These are phyloP conservation scores for Picathartes gymnocephalus DNA, from an alignment of 2,113 vertebrate species.

Conservation along the genomic window DNA sequence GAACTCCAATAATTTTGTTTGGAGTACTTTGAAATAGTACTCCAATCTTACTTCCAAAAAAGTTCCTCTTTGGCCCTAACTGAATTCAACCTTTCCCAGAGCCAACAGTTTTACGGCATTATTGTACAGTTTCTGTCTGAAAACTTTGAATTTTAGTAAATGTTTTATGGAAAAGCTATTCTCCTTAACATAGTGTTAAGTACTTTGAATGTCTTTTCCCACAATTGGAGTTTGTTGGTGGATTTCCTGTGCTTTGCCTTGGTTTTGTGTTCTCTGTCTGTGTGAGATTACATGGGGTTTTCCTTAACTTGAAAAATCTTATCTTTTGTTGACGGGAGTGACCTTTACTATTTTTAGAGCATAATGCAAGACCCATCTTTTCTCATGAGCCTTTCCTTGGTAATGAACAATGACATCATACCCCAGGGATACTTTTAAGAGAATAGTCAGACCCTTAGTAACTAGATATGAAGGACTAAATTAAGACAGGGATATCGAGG, in stretches of 20 bases:
- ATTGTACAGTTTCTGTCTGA: background rate
- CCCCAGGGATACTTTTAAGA: background rate
- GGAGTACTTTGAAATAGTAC: background rate
- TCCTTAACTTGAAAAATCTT: slow-evolving; percentile 19
- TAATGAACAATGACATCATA: slow-evolving; percentile 19
- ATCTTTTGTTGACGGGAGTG: slow-evolving; percentile 30
- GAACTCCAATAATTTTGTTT: background rate
- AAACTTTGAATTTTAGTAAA: background rate
- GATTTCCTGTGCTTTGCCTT: background rate
- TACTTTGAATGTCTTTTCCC: background rate
- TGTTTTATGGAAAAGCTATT: background rate
- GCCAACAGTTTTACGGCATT: background rate
- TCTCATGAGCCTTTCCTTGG: background rate
- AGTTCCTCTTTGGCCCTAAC: background rate
- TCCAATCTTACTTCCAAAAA: background rate
- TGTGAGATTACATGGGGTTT: background rate
- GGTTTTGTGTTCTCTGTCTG: background rate
- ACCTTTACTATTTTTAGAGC: slow-evolving; percentile 27
- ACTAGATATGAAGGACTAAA: background rate
- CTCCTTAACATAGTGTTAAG: background rate
- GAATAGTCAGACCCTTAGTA: background rate
- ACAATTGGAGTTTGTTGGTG: background rate
- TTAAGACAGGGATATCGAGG: background rate
- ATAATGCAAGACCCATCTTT: slow-evolving; percentile 30
- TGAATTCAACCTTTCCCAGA: background rate